Evolutionary conservation across 2,888 invertebrate genomes (phyloP), one percentile per base, ranked within the genome.

Genomic region (Zaprionus bogoriensis): DNA sequence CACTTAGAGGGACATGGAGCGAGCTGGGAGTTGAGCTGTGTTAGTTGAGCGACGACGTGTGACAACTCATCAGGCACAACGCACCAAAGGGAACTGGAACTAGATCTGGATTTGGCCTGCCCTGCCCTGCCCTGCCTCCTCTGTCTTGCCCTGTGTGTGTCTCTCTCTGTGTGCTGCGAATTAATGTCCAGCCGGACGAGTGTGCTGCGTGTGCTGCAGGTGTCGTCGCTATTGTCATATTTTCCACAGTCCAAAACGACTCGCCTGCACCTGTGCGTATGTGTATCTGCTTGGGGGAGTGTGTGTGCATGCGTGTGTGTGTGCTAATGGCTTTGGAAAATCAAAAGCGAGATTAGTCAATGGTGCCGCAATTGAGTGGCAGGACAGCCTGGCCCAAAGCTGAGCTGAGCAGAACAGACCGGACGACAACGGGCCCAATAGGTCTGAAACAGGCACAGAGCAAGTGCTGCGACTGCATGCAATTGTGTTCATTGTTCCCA

Each of bases 21-120:
- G 42, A 23, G 17, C 22, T 28, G 27, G 22, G 4, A 48, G 27
- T 19, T 39, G 17, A 42, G 45, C 36, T 46, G 41, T 22, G 41
- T 23, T 50, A 57, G 59, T 41, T 51, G 68, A 57, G 67, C 76
- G 86, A 68, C 64, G 80, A 81, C 80, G 83, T 85, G 77, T 81
- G 86, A 76, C 86, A 81, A 82, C 83, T 85, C 80, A 79, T 85
- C 86, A 79, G 79, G 60, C 70, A 54, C 17, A 36, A 55, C 52
- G 55, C 67, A 74, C 76, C 70, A 73, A 67, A 68, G 64, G 76
- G 77, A 79, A 59, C 66, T 61, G 59, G 23, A 62, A 61, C 70
- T 61, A 47, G 47, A 32, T 32, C 5, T 32, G 32, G 32, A 32
- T 27, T 27, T 27, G 27, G 3, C 9, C 6, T 14, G 32, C 6